Conservation (phyloP, 2,113 vertebrate species). For the Gymnogyps californianus region DNA sequence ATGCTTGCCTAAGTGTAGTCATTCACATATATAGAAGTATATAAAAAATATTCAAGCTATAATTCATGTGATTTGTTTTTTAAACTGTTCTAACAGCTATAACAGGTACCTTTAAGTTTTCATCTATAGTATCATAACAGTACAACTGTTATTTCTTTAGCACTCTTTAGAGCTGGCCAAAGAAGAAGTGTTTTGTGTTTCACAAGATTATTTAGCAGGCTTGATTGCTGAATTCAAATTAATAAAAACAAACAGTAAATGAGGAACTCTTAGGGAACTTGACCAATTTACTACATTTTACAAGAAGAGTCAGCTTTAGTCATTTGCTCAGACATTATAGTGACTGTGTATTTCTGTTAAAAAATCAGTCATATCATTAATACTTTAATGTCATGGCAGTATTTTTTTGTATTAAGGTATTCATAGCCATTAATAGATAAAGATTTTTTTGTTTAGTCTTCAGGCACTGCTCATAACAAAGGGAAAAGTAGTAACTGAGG, state of each 20-base stretch:
- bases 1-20: neutral
- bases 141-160: neutral
- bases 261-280: neutral
- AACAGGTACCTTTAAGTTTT: neutral
- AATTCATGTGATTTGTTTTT: neutral
- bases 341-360: neutral
- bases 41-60: neutral
- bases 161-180: neutral
- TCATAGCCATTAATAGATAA: neutral
- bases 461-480: neutral
- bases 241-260: neutral
- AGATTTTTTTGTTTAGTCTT: neutral
- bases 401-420: neutral
- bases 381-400: neutral
- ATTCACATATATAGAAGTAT: neutral
- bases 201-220: neutral
- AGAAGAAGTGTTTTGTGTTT: neutral
- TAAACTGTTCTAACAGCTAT: neutral
- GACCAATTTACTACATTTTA: neutral
- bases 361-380: neutral
- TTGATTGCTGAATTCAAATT: neutral
- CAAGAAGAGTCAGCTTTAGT: neutral
- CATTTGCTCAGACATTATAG: neutral
- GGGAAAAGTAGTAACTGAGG: neutral
- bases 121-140: neutral